Percentiles rank a stretch among this genome's conserved stretches.
phyloP scores from a whole-genome alignment of 2,888 invertebrate genomes.

The Conops quadrifasciatus region DNA sequence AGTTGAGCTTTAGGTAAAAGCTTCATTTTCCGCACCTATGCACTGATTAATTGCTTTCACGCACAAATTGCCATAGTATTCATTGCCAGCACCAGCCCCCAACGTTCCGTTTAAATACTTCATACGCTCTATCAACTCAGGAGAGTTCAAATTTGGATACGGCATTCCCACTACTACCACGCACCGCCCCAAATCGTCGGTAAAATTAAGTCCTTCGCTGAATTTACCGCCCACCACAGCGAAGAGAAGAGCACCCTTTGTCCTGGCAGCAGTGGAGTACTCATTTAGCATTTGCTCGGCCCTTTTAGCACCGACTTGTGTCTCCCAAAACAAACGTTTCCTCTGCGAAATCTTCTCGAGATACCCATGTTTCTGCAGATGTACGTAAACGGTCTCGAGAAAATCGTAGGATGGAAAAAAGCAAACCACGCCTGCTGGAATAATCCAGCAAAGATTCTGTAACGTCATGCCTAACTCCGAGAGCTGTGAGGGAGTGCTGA shows the following conservation, averaged over 20 bases:
- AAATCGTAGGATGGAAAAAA: conserved; percentile 96
- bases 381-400: conserved; percentile 74
- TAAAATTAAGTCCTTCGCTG: conserved; percentile 97
- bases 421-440: conserved; percentile 91
- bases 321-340: conserved; percentile 82
- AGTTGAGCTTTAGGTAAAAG: background rate
- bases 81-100: conserved; percentile 73
- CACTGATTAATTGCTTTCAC: conserved; percentile 99
- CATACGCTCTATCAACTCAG: conserved; percentile 93
- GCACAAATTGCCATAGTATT: conserved; percentile 91
- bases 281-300: conserved; percentile 79
- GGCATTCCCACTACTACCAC: conserved; percentile 96
- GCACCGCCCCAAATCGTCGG: conserved; percentile 92
- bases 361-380: conserved; percentile 68
- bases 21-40: conserved; percentile 71
- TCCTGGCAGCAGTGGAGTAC: conserved; percentile 70
- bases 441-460: conserved; percentile 77
- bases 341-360: conserved; percentile 74
- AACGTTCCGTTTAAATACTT: conserved; percentile 77
- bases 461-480: conserved; percentile 79
- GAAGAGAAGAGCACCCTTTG: conserved; percentile 87
- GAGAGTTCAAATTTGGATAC: conserved; percentile 89
- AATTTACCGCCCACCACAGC: conserved; percentile 98
- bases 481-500: no score
- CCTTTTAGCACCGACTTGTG: conserved; percentile 68